phyloP scores from a whole-genome alignment of 2,797 vertebrate genomes.

The Chelonia mydas region DNA sequence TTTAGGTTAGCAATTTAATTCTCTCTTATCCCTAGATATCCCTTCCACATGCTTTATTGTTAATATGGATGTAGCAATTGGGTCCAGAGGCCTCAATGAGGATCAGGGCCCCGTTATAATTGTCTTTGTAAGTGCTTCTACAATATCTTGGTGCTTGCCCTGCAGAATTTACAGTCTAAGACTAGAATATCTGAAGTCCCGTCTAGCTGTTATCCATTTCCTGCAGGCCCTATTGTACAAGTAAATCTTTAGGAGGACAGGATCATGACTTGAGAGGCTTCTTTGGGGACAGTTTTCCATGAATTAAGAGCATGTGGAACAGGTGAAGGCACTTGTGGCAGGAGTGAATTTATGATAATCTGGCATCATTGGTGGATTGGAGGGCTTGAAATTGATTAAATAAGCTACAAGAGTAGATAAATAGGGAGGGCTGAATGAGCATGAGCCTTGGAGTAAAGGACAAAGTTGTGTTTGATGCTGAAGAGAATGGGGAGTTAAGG shows the following conservation, averaged over 20 bases:
- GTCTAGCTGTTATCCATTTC: background rate
- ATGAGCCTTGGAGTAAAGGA: background rate
- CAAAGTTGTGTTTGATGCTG: background rate
- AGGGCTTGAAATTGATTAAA: background rate
- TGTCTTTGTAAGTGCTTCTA: background rate
- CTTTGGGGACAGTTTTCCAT: background rate
- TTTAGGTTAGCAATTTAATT: background rate
- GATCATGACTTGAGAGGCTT: background rate
- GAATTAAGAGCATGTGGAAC: background rate
- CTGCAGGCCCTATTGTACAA: background rate
- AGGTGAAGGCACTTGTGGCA: background rate
- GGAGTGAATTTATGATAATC: background rate
- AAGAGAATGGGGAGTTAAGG: background rate
- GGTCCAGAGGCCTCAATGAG: background rate
- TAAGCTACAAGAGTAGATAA: background rate
- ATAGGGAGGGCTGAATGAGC: accelerated
- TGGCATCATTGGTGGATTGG: background rate
- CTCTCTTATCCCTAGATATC: background rate
- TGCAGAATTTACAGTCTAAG: background rate
- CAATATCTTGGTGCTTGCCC: background rate
- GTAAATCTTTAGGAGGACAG: background rate
- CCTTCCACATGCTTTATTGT: background rate
- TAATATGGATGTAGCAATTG: background rate
- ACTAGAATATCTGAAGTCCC: background rate
- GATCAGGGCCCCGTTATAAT: background rate